A percentile compares a stretch with the other conserved stretches of the same genome.
These are phyloP conservation scores for Myrmophylax atrothorax DNA, from an alignment of 2,113 vertebrate species.

Conservation along the genomic window DNA sequence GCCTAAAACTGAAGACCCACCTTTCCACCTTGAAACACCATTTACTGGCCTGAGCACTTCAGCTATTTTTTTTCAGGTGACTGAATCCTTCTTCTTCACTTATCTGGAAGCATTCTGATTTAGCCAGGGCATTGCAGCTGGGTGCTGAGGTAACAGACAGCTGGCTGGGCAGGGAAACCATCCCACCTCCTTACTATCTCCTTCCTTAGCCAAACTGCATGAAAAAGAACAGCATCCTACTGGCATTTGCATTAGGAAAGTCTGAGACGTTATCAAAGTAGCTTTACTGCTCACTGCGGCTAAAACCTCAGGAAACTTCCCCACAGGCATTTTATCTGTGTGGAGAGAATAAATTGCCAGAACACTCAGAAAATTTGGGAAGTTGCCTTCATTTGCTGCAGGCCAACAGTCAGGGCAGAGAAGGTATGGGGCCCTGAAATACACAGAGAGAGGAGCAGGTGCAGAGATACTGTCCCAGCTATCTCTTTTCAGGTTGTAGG, in stretches of 20 bases:
- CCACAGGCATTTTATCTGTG: background rate
- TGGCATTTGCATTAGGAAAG: background rate
- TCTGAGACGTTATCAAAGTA: background rate
- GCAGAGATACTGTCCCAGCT: fast-evolving
- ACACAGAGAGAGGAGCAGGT: background rate
- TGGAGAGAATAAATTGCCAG: background rate
- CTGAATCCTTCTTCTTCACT: background rate
- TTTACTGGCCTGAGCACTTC: background rate
- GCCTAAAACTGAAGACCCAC: background rate
- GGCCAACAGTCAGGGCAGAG: background rate
- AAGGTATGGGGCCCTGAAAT: background rate
- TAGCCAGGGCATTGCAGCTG: background rate
- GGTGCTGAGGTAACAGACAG: background rate
- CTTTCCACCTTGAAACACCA: background rate
- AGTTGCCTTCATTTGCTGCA: background rate
- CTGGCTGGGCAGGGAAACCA: background rate
- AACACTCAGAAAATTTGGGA: background rate
- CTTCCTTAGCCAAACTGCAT: background rate
- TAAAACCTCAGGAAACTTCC: background rate
- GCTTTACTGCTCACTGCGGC: background rate
- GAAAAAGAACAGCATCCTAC: background rate
- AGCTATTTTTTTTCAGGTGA: background rate
- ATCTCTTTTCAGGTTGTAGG: background rate
- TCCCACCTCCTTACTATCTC: background rate
- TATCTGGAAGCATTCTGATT: background rate